Evolutionary conservation across 30 jellyfish, hydroid and myxozoan genomes (phyloP).

Genomic region (Hydractinia symbiolongicarpus): DNA sequence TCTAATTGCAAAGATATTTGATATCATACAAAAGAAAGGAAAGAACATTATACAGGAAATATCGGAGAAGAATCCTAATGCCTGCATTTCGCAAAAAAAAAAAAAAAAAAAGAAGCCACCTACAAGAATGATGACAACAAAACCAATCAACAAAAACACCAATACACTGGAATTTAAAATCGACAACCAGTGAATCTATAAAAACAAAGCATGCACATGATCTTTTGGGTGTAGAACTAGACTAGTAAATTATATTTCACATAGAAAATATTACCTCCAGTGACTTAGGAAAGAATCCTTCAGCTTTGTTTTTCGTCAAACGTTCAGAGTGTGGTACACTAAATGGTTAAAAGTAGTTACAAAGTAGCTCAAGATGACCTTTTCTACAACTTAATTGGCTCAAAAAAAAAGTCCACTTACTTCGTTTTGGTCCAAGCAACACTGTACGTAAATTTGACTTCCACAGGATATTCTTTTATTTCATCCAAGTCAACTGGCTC

Average conservation of each 20-base stretch:
- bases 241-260: neutral
- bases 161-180: slow-evolving; percentile 83
- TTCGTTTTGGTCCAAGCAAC: slow-evolving; percentile 65
- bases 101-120: neutral
- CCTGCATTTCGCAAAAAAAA: neutral
- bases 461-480: slow-evolving; percentile 39
- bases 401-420: slow-evolving; percentile 25
- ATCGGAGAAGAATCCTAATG: neutral
- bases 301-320: slow-evolving; percentile 68
- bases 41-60: neutral
- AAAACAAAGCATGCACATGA: slow-evolving; percentile 4
- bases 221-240: neutral
- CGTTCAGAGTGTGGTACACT: slow-evolving; percentile 69
- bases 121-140: slow-evolving; percentile 80
- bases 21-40: neutral
- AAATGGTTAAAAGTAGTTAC: neutral
- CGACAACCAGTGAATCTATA: slow-evolving; percentile 96
- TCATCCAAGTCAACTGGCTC: slow-evolving; percentile 62
- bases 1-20: slow-evolving; percentile 34
- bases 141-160: slow-evolving; percentile 86
- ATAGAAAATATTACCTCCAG: slow-evolving; percentile 56
- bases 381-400: neutral
- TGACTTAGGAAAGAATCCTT: slow-evolving; percentile 84
- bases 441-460: slow-evolving; percentile 55
- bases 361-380: neutral